phyloP scores from a whole-genome alignment of 2,888 invertebrate genomes.

The Leptogaster cylindrica region DNA sequence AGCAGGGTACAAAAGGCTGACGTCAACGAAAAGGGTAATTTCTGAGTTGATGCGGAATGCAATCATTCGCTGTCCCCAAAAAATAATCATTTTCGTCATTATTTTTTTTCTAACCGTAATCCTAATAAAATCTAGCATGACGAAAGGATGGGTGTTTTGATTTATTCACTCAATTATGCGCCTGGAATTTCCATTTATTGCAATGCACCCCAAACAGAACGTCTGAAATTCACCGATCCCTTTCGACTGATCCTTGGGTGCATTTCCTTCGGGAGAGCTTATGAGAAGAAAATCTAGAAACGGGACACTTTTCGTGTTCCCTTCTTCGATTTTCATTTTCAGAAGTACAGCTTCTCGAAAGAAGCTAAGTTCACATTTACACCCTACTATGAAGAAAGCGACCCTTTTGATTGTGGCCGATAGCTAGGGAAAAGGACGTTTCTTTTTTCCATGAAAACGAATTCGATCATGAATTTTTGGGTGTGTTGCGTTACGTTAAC shows the following conservation, averaged over 20 bases:
- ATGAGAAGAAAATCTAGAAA: too few relatives aligned
- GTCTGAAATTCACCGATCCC: slow-evolving; percentile 11
- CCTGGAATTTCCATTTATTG: slow-evolving; percentile 42
- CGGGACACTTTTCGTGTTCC: neutral
- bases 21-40: too few relatives aligned
- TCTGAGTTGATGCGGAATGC: too few relatives aligned
- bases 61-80: slow-evolving; percentile 1
- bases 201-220: slow-evolving; percentile 32
- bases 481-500: too few relatives aligned
- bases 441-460: too few relatives aligned
- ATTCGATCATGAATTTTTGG: too few relatives aligned
- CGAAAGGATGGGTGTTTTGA: slow-evolving; percentile 43
- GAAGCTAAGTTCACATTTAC: neutral
- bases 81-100: slow-evolving; percentile 7
- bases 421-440: too few relatives aligned
- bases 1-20: too few relatives aligned
- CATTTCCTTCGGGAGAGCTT: too few relatives aligned
- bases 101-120: slow-evolving; percentile 7
- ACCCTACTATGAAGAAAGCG: too few relatives aligned
- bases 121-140: slow-evolving; percentile 19
- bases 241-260: neutral
- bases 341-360: neutral
- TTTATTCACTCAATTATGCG: slow-evolving; percentile 47
- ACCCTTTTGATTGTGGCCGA: too few relatives aligned
- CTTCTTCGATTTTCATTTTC: slow-evolving; percentile 3